These are phyloP conservation scores for Mamestra configurata DNA, from an alignment of 1,140 invertebrate genomes.

Conservation along the genomic window DNA sequence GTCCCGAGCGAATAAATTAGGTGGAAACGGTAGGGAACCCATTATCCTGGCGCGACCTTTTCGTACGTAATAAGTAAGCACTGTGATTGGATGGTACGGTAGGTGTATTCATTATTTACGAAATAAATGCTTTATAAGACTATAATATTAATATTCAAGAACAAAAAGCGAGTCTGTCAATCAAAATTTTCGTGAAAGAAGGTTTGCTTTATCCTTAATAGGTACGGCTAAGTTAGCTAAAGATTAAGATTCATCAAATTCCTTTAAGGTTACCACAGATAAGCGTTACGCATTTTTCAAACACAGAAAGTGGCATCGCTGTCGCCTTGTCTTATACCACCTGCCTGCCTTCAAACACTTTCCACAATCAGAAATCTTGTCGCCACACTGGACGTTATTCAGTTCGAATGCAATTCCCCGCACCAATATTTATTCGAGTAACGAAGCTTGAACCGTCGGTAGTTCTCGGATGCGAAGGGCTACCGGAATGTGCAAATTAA, in stretches of 20 bases:
- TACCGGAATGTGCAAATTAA: constrained; percentile 33
- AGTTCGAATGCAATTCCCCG: neutral
- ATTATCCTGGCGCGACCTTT: constrained; percentile 14
- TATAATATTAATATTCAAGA: neutral
- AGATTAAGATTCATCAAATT: too few species aligned
- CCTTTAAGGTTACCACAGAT: too few species aligned
- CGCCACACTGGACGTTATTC: neutral
- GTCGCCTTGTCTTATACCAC: too few species aligned
- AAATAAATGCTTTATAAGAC: neutral
- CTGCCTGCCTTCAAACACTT: too few species aligned
- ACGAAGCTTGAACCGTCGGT: neutral
- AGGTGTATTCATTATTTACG: neutral
- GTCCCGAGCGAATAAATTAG: constrained; percentile 36
- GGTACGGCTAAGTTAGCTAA: too few species aligned
- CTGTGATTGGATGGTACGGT: neutral
- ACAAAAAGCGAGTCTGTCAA: neutral
- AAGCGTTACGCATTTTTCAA: too few species aligned
- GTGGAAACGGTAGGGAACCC: constrained; percentile 12
- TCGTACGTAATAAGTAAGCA: neutral
- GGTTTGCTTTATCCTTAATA: too few species aligned
- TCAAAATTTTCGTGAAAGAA: too few species aligned
- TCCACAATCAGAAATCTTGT: neutral
- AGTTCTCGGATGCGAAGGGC: constrained; percentile 23
- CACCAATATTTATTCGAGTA: constrained; percentile 6
- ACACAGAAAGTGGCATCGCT: too few species aligned